Conservation (phyloP, 2,113 vertebrate genomes). For the Podarcis muralis region DNA sequence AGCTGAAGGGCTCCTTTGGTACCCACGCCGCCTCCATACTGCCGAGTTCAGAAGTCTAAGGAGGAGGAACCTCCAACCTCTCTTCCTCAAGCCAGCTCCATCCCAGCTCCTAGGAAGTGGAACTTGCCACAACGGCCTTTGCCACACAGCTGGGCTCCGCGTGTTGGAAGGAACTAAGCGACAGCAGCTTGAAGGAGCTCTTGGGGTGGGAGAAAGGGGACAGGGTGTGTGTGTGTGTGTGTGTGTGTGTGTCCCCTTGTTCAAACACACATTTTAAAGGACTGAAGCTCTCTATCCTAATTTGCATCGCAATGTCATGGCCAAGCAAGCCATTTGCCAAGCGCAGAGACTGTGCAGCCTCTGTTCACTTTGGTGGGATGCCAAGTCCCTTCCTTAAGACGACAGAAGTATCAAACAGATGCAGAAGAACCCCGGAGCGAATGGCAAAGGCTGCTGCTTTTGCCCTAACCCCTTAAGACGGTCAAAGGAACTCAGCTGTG, state of each 20-base stretch:
- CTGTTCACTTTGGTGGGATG: background rate
- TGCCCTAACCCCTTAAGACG: conserved; percentile 64
- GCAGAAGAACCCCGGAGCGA: background rate
- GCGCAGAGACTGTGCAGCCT: no score
- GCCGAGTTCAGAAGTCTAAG: background rate
- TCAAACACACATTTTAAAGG: background rate
- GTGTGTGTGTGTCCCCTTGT: background rate
- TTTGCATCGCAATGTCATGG: conserved; percentile 17
- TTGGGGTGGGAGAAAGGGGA: background rate
- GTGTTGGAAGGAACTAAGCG: background rate
- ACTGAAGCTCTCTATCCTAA: conserved; percentile 21
- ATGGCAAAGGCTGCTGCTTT: conserved; percentile 74
- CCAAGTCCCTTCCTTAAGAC: conserved; percentile 17
- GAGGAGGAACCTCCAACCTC: background rate
- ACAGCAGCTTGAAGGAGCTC: no score
- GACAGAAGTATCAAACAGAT: conserved; percentile 74
- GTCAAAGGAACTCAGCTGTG: conserved; percentile 64
- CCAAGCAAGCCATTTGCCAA: conserved; percentile 33
- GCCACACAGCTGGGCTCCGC: no score
- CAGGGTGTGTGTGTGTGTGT: background rate
- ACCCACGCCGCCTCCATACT: background rate
- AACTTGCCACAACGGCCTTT: background rate
- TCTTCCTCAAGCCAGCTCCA: background rate
- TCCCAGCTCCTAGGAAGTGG: background rate
- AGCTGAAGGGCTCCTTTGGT: background rate